These are phyloP conservation scores for Nyctibius grandis DNA, from an alignment of 2,797 vertebrate species.

Conservation along the genomic window DNA sequence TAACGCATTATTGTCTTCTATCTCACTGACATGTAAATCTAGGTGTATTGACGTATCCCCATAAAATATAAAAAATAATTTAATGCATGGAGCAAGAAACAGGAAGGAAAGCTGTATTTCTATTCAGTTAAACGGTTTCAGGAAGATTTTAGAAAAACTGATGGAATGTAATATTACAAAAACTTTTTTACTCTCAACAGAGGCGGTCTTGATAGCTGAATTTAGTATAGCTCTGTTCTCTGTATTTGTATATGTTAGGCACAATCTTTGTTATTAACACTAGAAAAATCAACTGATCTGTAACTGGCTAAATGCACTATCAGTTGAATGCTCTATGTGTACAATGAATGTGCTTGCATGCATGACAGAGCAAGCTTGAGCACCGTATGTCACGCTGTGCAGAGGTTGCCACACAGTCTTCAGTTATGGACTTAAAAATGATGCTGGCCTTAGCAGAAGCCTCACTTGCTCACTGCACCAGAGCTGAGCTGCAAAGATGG, in stretches of 20 bases:
- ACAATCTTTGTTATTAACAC: not conserved
- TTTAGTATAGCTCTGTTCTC: not conserved
- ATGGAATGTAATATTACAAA: not conserved
- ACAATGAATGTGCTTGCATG: not conserved
- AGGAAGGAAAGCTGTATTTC: not conserved
- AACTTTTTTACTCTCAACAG: not conserved
- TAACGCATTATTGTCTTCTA: not conserved
- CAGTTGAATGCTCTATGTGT: no score
- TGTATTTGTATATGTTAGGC: not conserved
- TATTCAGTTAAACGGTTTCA: not conserved
- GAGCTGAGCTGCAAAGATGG: not conserved
- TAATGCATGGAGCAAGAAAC: not conserved
- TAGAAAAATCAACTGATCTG: not conserved
- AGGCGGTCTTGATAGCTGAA: not conserved
- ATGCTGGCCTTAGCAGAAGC: not conserved
- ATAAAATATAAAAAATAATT: not conserved
- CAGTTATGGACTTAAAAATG: not conserved
- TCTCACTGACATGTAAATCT: not conserved
- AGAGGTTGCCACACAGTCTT: not conserved
- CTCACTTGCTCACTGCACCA: not conserved
- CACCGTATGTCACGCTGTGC: fast-evolving
- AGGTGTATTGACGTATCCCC: not conserved
- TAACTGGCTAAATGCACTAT: not conserved
- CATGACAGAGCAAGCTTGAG: not conserved
- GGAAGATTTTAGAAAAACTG: not conserved